phyloP scores from a whole-genome alignment of 2,113 vertebrate genomes.

The Rhinopomastus cyanomelas region DNA sequence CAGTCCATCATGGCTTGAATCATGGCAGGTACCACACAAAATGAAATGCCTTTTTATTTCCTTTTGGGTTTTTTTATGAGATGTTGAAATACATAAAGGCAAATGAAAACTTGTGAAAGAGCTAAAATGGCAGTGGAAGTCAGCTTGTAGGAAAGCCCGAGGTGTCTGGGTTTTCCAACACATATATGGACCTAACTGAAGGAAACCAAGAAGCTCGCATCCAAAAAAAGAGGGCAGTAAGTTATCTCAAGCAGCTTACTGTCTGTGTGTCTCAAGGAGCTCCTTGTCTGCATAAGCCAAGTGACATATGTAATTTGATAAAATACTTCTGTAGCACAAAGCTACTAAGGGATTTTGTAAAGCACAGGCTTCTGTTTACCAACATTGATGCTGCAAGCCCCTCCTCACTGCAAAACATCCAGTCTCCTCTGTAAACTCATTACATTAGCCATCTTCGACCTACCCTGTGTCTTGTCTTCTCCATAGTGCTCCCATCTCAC shows the following conservation, averaged over 20 bases:
- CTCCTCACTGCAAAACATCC: not conserved
- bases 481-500: not conserved
- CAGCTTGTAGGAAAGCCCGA: not conserved
- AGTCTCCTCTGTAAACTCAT: not conserved
- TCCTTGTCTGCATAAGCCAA: not conserved
- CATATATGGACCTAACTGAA: not conserved
- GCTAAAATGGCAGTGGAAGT: not conserved
- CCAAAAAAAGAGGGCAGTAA: not conserved
- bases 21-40: not conserved
- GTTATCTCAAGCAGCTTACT: conserved; percentile 4
- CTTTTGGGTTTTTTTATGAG: not conserved
- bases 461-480: not conserved
- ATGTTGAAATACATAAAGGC: not conserved
- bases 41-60: not conserved
- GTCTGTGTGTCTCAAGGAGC: too few relatives aligned
- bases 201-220: not conserved
- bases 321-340: not conserved
- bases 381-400: not conserved
- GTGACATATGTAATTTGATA: not conserved
- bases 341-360: not conserved
- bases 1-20: not conserved
- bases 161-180: not conserved
- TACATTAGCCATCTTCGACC: not conserved
- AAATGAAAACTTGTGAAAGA: not conserved
- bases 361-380: not conserved